Base-by-base conservation (phyloP, 2,888 invertebrate genomes). In the Brenthis daphne region DNA sequence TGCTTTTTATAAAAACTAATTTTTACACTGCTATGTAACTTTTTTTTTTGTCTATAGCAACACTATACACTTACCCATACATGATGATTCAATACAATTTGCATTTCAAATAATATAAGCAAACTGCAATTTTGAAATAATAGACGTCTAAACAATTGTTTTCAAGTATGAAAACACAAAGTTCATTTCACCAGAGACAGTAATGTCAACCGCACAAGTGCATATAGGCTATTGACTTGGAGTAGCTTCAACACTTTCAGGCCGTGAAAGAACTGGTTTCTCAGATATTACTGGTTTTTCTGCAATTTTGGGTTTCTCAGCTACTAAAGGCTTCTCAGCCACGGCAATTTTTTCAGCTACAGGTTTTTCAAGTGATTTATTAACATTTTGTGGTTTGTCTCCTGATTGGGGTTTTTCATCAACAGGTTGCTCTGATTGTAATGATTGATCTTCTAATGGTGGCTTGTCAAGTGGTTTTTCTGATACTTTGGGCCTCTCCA, bases 181-280 rank as follows among this genome's bases (percentile, higher is more conserved):
- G 86, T 90, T 87, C 82, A 81, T 85, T 72, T 86, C 78, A 70
- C 83, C 79, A 69, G 85, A 79, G 79, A 82, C 78, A 60, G 82
- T 77, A 75, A 76, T 65, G 72, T 78, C 76, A 76, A 87, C 85
- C 68, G 80, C 84, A 82, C 89, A 87, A 24, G 71, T 83, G 73
- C 84, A 87, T 87, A 77, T 84, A 69, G 85, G 92, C 85, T 92
- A 92, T 92, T 92, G 91, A 87, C 85, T 88, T 14, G 85, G 83
- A 78, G 80, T 81, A 2, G 84, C 83, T 79, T 89, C 86, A 3
- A 77, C 85, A 85, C 83, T 86, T 73, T 88, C 90, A 54, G 87
- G 84, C 78, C 80, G 83, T 73, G 76, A 82, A 70, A 87, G 72
- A 51, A 85, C 76, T 53, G 91, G 87, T 72, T 89, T 90, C 60